These are phyloP conservation scores for Napeogenes inachia DNA, from an alignment of 2,888 invertebrate genomes.

Conservation along the genomic window DNA sequence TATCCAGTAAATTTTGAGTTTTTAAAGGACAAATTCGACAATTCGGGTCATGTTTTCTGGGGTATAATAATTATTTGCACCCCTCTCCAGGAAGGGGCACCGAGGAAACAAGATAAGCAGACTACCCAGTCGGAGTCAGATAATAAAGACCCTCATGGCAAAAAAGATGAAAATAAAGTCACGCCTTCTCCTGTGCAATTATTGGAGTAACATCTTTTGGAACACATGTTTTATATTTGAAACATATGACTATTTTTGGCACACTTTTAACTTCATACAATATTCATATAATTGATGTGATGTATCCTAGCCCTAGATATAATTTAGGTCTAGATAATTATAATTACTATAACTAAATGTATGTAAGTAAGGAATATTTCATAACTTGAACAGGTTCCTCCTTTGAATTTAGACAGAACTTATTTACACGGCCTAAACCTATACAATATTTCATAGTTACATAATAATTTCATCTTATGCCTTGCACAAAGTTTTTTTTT, in stretches of 20 bases:
- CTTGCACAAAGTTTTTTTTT: background rate
- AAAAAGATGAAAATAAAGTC: background rate
- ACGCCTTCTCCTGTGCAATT: conserved; percentile 4
- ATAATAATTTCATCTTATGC: background rate
- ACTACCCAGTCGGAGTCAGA: conserved; percentile 2
- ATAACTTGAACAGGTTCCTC: conserved; percentile 1
- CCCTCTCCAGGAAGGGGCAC: conserved; percentile 4
- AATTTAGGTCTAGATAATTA: background rate
- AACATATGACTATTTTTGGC: conserved; percentile 20
- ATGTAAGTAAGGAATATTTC: background rate
- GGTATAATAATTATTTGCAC: conserved; percentile 9
- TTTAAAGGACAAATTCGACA: background rate
- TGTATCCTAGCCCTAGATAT: conserved; percentile 3
- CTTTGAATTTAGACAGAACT: background rate
- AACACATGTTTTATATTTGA: conserved; percentile 7
- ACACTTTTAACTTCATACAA: conserved; percentile 14
- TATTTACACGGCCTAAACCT: conserved; percentile 5
- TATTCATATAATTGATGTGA: conserved; percentile 2
- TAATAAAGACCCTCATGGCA: conserved; percentile 6
- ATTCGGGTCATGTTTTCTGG: conserved; percentile 1
- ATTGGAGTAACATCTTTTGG: conserved; percentile 2
- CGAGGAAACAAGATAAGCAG: background rate
- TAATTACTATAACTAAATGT: background rate
- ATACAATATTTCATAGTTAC: background rate
- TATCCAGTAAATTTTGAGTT: conserved; percentile 44